These are phyloP conservation scores for Malurus elegans DNA, from an alignment of 2,113 vertebrate species.

Conservation along the genomic window DNA sequence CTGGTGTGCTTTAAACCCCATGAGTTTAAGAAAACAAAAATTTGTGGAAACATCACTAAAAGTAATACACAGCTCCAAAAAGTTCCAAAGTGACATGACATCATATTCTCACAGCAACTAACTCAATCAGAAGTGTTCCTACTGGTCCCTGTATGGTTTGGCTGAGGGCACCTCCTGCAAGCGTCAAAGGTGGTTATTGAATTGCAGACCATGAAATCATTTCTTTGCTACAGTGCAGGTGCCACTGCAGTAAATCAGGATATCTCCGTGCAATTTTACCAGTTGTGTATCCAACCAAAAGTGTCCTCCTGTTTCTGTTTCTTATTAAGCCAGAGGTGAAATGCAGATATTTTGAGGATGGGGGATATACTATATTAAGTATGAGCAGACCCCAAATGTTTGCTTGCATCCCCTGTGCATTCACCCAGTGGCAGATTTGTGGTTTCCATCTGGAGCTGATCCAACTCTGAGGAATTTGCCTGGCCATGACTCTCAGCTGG, in stretches of 20 bases:
- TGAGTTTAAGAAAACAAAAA: not conserved
- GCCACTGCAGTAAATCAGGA: not conserved
- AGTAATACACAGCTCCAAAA: not conserved
- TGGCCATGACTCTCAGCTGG: not conserved
- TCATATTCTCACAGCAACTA: not conserved
- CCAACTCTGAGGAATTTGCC: not conserved
- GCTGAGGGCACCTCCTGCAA: not conserved
- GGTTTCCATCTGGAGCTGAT: not conserved
- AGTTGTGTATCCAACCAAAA: not conserved
- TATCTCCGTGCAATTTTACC: not conserved
- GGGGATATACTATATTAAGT: not conserved
- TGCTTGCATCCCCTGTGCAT: not conserved
- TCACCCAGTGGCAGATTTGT: not conserved
- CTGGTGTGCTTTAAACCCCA: not conserved
- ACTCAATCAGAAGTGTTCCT: not conserved
- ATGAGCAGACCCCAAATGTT: not conserved
- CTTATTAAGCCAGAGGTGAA: not conserved
- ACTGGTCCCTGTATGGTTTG: not conserved
- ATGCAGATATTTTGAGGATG: not conserved
- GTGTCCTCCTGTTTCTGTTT: not conserved
- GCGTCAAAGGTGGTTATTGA: not conserved
- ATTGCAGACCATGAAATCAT: not conserved
- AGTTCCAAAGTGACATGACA: not conserved
- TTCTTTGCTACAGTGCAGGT: not conserved
- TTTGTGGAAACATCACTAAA: not conserved